phyloP scores from a whole-genome alignment of 1,140 invertebrate genomes.

The Hylaeus anthracinus region DNA sequence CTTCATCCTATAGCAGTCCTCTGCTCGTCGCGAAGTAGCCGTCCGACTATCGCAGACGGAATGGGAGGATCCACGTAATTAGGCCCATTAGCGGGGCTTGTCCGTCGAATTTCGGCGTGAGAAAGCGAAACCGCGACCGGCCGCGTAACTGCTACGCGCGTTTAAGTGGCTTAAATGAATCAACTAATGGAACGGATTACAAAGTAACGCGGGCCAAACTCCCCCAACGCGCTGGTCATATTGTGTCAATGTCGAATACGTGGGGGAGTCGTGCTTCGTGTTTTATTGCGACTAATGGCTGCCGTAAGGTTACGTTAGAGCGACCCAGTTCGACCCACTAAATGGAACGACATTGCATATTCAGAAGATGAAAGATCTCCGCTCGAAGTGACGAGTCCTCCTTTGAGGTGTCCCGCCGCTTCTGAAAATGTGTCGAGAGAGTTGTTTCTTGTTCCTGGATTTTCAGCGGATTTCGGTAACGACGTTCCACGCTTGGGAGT shows the following conservation, averaged over 20 bases:
- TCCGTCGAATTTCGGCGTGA: slow-evolving; percentile 25
- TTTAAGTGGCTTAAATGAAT: slow-evolving; percentile 52
- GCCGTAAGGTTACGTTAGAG: slow-evolving; percentile 3
- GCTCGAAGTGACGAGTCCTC: slow-evolving; percentile 9
- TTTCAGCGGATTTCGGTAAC: not conserved
- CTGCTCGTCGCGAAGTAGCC: not conserved
- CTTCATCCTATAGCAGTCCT: not conserved
- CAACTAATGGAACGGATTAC: slow-evolving; percentile 35
- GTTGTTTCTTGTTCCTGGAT: not conserved
- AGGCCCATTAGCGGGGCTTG: slow-evolving; percentile 15
- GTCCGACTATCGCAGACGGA: not conserved
- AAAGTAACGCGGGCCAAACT: slow-evolving; percentile 5
- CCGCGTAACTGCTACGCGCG: slow-evolving; percentile 25
- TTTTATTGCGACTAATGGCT: slow-evolving; percentile 36
- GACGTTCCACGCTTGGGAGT: not conserved
- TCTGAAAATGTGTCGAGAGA: not conserved
- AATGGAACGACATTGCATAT: slow-evolving; percentile 33
- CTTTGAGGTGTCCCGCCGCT: not conserved
- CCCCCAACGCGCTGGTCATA: not conserved
- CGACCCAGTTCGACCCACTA: slow-evolving; percentile 23
- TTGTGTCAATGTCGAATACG: slow-evolving; percentile 41
- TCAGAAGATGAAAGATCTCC: slow-evolving; percentile 23
- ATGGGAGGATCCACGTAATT: slow-evolving; percentile 4
- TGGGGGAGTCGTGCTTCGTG: not conserved
- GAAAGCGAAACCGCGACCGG: slow-evolving; percentile 12